Base-by-base conservation (phyloP, 2,797 vertebrate genomes). In the Sebastes hubbsi region DNA sequence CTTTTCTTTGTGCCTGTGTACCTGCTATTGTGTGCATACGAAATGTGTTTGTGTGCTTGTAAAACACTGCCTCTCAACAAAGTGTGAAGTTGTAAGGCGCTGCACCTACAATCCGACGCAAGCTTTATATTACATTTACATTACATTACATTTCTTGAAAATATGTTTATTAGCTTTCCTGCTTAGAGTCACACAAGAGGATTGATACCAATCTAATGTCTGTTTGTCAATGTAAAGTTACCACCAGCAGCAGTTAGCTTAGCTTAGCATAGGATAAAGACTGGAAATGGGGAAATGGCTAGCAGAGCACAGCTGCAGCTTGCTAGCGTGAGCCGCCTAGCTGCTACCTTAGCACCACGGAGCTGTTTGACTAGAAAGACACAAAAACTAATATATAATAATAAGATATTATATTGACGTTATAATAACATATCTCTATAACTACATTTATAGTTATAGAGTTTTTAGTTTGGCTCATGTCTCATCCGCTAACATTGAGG, bases 1-100 rank as follows among this genome's bases (percentile, higher is more conserved):
- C 14, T 82, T 46, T 67, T 67, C 55, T 84, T 36, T 71, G 52
- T 75, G 62, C 2, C 54, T 61, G 18, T 42, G n/a, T 60, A 46
- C 56, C 56, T 78, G 52, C 54, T 64, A 4, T 32, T 68, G 32
- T 83, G 78, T 49, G 18, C 18, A 3, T 36, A 61, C 2, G 2
- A 18, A 9, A n/a, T 27, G 27, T 74, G 29, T 73, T 10, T 29
- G 12, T 72, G 29, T 30, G 60, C 32, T 1, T 72, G 32, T 68
- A 32, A 75, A 79, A 58, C 75, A 49, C 11, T 14, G 72, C 24
- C 58, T 64, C 14, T 63, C 6, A 49, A n/a, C 36, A 61, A 18
- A 38, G 42, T 81, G 22, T 60, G 32, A 70, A 42, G 22, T 25
- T 77, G 6, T 25, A 65, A 85, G 13, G 3, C 46, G 25, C 55